These are phyloP conservation scores for Adineta ricciae DNA, from an alignment of 2,888 invertebrate species.

Conservation along the genomic window DNA sequence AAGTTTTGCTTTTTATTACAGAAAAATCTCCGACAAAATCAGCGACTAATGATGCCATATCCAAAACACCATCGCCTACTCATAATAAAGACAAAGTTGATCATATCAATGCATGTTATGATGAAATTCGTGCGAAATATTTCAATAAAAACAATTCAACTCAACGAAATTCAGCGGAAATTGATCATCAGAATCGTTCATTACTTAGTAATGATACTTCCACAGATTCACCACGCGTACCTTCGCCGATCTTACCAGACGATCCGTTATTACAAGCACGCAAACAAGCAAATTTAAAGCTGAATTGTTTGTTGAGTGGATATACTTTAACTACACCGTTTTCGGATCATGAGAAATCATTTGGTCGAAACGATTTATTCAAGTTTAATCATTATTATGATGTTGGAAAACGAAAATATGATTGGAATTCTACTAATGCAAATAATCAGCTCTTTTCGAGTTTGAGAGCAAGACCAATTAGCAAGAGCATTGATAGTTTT, in stretches of 20 bases:
- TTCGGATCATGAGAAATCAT: not conserved
- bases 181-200: not conserved
- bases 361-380: not conserved
- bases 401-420: not conserved
- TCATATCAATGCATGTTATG: slow-evolving; percentile 17
- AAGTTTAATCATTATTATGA: slow-evolving; percentile 12
- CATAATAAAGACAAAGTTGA: slow-evolving; percentile 3
- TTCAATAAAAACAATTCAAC: not conserved
- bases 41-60: not conserved
- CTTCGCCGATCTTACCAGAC: not conserved
- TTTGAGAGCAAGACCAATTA: not conserved
- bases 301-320: slow-evolving; percentile 5
- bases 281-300: not conserved
- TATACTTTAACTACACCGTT: not conserved
- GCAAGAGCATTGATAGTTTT: slow-evolving; percentile 6
- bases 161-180: not conserved
- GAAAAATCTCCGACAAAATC: not conserved
- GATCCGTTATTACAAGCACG: not conserved
- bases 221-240: not conserved
- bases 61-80: not conserved
- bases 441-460: not conserved
- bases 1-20: too few relatives aligned
- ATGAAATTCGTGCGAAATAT: slow-evolving; percentile 16
- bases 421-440: not conserved
- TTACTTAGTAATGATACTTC: not conserved